Base-by-base conservation (phyloP, 2,888 invertebrate species). In the Himalopsyche kuldschensis region DNA sequence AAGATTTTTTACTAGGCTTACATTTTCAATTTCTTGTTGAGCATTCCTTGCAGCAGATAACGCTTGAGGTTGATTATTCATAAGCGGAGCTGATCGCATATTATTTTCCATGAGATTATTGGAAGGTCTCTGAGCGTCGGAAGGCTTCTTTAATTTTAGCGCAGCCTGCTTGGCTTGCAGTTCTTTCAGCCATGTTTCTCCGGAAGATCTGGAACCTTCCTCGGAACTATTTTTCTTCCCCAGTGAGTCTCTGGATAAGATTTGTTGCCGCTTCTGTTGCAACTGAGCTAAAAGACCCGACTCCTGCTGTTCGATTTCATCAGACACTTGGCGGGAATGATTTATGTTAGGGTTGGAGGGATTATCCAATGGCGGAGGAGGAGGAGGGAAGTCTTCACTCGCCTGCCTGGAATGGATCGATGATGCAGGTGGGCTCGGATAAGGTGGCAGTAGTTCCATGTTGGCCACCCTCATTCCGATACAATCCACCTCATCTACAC, bases 381-480 rank as follows among this genome's bases (percentile, higher is more conserved):
- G 96, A 5, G 97, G 97, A 78, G 97, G 97, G 87, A 97, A 97
- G 87, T 97, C 97, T 90, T 97, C 97, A 89, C 97, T 97, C 0
- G 96, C 94, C 89, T 97, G 97, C 78, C 97, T 91, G 1, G 97
- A 97, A 89, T 97, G 97, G 81, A 95, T 93, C 0, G 93, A 94
- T 0, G 96, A 96, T 87, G 94, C 94, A 87, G 95, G 92, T 1
- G 96, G 96, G 87, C 95, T 95, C 1, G 96, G 96, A 88, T 97
- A 97, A 0, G 97, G 97, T 0, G 97, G 97, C 81, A 95, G 48
- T 82, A 95, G 80, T 80, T 95, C 95, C 35, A 93, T 87, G 47
- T 89, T 88, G 83, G 92, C 87, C 35, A 87, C 79, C 79, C 89
- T 89, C 20, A 89, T 92, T 82, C 92, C 91, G 77, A 93, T 89